These are phyloP conservation scores for Botrylloides violaceus DNA, from an alignment of 23 tunicate genomes.

Conservation along the genomic window DNA sequence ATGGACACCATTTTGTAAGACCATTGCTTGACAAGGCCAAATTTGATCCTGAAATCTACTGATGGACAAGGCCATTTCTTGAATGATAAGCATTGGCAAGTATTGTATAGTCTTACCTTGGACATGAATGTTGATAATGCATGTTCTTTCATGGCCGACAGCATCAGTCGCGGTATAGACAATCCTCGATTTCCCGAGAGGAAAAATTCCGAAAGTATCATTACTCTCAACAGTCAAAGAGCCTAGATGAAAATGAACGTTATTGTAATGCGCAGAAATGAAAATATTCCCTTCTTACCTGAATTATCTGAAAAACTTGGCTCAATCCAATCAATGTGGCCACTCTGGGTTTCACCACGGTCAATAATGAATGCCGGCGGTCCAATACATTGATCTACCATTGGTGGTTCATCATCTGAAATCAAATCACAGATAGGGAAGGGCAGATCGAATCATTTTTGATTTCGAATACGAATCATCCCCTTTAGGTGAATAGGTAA, in stretches of 20 bases:
- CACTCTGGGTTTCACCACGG: constrained; percentile 10
- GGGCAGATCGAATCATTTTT: too few relatives aligned
- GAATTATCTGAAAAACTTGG: constrained; percentile 85
- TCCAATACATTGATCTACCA: constrained; percentile 44
- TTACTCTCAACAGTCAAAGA: constrained; percentile 27
- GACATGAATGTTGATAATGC: constrained; percentile 63
- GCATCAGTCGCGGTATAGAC: constrained; percentile 55
- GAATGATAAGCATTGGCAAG: too few relatives aligned
- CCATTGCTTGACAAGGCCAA: too few relatives aligned
- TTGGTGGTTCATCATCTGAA: constrained; percentile 67
- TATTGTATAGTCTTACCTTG: constrained; percentile 43
- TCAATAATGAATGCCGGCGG: constrained; percentile 68
- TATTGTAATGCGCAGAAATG: too few relatives aligned
- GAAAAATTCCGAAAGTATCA: constrained; percentile 40
- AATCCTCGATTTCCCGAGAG: constrained; percentile 57
- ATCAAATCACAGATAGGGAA: too few relatives aligned
- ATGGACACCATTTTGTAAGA: too few relatives aligned
- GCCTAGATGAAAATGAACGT: constrained; percentile 39
- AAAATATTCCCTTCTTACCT: too few relatives aligned
- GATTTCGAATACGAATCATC: too few relatives aligned
- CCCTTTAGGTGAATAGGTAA: too few relatives aligned
- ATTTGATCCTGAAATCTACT: too few relatives aligned
- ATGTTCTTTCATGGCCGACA: constrained; percentile 58
- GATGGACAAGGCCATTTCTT: too few relatives aligned
- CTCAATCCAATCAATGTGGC: constrained; percentile 43